These are phyloP conservation scores for Tiaroga cobitis DNA, from an alignment of 2,797 vertebrate genomes.

Conservation along the genomic window DNA sequence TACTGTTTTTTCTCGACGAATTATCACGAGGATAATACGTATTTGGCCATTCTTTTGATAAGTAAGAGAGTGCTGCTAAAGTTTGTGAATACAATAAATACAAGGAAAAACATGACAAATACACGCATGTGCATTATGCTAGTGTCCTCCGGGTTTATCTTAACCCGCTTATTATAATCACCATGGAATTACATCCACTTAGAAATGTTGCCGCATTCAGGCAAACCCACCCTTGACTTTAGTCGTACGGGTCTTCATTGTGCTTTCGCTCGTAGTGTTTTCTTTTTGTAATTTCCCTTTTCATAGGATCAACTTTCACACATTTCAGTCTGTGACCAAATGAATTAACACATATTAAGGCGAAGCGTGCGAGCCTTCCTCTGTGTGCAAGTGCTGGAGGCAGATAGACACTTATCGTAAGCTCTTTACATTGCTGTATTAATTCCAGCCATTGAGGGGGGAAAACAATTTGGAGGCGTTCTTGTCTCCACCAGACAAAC, in stretches of 20 bases:
- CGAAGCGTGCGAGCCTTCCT: constrained; percentile 69
- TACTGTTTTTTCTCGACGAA: constrained; percentile 19
- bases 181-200: constrained; percentile 58
- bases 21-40: constrained; percentile 22
- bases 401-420: constrained; percentile 71
- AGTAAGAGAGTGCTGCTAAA: constrained; percentile 30
- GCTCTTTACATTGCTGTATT: constrained; percentile 74
- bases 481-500: constrained; percentile 51
- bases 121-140: constrained; percentile 33
- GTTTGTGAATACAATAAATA: constrained; percentile 24
- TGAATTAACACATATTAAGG: constrained; percentile 77
- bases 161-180: constrained; percentile 57
- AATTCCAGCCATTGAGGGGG: constrained; percentile 71
- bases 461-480: constrained; percentile 40
- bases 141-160: constrained; percentile 43
- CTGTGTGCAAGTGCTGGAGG: constrained; percentile 75
- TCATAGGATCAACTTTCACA: constrained; percentile 55
- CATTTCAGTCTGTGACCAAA: constrained; percentile 75
- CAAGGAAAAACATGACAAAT: constrained; percentile 38
- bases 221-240: constrained; percentile 47
- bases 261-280: constrained; percentile 48
- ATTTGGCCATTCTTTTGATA: constrained; percentile 38
- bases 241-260: constrained; percentile 45
- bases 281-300: constrained; percentile 47
- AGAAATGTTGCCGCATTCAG: constrained; percentile 53